phyloP scores from a whole-genome alignment of 1,140 invertebrate genomes.

The Diabrotica undecimpunctata region DNA sequence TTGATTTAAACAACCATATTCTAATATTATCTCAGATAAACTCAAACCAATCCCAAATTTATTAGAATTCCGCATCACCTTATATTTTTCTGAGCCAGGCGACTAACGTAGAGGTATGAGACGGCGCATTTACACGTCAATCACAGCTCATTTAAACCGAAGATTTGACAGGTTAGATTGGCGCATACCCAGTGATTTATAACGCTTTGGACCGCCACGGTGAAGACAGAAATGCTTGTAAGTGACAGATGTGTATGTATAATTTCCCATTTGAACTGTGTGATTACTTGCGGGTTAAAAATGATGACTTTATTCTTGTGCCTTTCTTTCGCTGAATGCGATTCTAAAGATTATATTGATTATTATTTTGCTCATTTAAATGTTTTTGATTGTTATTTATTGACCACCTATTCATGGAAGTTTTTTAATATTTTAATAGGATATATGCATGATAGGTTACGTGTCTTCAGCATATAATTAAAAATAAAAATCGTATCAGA shows the following conservation, averaged over 20 bases:
- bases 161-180: slow-evolving; percentile 43
- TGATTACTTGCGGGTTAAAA: slow-evolving; percentile 38
- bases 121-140: slow-evolving; percentile 44
- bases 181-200: slow-evolving; percentile 41
- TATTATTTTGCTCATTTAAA: too few species aligned
- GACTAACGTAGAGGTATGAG: slow-evolving; percentile 17
- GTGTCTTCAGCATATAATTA: too few species aligned
- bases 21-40: too few species aligned
- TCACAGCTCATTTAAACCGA: slow-evolving; percentile 43
- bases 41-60: too few species aligned
- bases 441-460: too few species aligned
- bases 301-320: slow-evolving; percentile 38
- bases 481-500: too few species aligned
- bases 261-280: slow-evolving; percentile 37
- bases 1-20: too few species aligned
- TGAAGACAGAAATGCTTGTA: slow-evolving; percentile 42
- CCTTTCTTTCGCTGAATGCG: neutral
- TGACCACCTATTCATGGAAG: too few species aligned
- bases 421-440: too few species aligned
- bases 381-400: too few species aligned
- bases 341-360: too few species aligned
- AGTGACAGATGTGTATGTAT: slow-evolving; percentile 41
- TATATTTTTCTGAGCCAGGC: neutral
- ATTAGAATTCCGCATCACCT: neutral
- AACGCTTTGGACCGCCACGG: slow-evolving; percentile 30